Conservation (phyloP, 2,797 vertebrate species). For the Diplodus sargus region DNA sequence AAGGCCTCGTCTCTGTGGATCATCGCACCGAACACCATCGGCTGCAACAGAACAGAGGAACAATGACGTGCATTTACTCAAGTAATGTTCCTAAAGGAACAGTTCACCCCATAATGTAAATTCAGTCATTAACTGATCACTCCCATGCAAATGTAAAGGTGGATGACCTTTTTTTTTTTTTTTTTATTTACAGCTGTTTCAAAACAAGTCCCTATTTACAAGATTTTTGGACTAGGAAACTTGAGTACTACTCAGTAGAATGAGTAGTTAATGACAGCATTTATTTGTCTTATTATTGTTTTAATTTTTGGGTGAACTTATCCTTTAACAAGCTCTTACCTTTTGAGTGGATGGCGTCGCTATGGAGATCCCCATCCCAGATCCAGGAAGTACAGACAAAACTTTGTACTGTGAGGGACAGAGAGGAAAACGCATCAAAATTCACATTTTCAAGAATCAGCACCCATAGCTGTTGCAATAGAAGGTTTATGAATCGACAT, state of each 20-base stretch:
- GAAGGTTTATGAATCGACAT: not conserved
- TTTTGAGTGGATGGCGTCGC: slow-evolving; percentile 96
- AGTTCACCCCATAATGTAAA: too few relatives aligned
- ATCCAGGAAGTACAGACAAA: slow-evolving; percentile 96
- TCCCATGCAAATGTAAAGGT: too few relatives aligned
- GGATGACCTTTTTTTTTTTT: too few relatives aligned
- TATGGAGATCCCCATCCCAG: slow-evolving; percentile 98
- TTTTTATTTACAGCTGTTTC: too few relatives aligned
- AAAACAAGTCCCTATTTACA: too few relatives aligned
- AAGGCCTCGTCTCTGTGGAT: slow-evolving; percentile 97
- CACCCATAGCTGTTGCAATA: too few relatives aligned
- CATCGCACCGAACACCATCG: slow-evolving; percentile 98
- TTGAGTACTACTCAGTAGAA: too few relatives aligned
- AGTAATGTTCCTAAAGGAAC: not conserved
- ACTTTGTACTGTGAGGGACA: slow-evolving; percentile 92
- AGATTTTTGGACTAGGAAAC: too few relatives aligned
- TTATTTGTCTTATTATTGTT: too few relatives aligned
- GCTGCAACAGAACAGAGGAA: slow-evolving; percentile 80
- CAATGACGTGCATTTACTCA: not conserved
- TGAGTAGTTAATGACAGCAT: too few relatives aligned
- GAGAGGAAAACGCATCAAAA: not conserved
- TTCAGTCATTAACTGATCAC: too few relatives aligned
- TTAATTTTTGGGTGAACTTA: too few relatives aligned
- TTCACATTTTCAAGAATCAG: not conserved
- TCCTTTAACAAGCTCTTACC: slow-evolving; percentile 76